Conservation (phyloP, 2,888 invertebrate species). For the Lasioglossum malachurum region DNA sequence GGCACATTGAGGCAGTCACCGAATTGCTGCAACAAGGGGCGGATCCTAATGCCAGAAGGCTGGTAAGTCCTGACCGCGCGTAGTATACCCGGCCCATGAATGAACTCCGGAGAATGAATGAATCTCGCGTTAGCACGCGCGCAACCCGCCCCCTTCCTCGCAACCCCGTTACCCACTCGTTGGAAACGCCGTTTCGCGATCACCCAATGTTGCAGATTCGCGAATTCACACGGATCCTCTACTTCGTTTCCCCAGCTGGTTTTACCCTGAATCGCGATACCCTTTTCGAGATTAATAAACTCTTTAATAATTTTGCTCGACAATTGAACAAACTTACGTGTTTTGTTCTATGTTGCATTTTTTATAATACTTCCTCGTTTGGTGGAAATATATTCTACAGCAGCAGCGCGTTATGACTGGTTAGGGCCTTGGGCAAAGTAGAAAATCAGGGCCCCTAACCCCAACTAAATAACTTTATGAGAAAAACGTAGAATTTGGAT, state of each 20-base stretch:
- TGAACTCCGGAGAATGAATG: slow-evolving; percentile 56
- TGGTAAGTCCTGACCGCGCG: slow-evolving; percentile 86
- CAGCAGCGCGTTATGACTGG: too few relatives aligned
- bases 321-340: too few relatives aligned
- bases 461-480: too few relatives aligned
- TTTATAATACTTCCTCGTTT: too few relatives aligned
- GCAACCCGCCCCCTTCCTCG: slow-evolving; percentile 29
- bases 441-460: too few relatives aligned
- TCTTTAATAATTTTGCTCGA: too few relatives aligned
- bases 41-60: slow-evolving; percentile 93
- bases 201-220: slow-evolving; percentile 17
- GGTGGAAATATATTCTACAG: too few relatives aligned
- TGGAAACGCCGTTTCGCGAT: slow-evolving; percentile 27
- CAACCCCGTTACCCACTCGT: slow-evolving; percentile 42
- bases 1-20: slow-evolving; percentile 94
- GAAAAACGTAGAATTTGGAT: too few relatives aligned
- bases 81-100: slow-evolving; percentile 44
- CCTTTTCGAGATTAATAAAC: neutral
- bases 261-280: neutral
- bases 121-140: slow-evolving; percentile 24
- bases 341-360: too few relatives aligned
- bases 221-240: neutral
- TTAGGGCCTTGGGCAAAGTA: too few relatives aligned
- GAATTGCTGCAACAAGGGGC: slow-evolving; percentile 96
- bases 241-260: neutral